Evolutionary conservation across 2,888 invertebrate species (phyloP), one percentile per base, ranked within the genome.

Genomic region (Sialis fuliginosa): DNA sequence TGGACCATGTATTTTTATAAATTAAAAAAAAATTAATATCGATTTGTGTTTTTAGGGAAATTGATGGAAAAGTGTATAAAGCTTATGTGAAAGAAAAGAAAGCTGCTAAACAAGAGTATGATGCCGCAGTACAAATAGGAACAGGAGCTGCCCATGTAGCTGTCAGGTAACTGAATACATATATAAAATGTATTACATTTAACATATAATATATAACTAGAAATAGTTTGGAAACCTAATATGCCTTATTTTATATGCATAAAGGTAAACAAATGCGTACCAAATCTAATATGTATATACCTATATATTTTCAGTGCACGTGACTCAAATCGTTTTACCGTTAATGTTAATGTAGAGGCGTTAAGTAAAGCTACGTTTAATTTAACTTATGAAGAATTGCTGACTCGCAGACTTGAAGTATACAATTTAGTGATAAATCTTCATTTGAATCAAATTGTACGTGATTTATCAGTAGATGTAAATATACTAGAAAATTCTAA

Each of bases 401-500:
- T 85, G 43, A 62, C 69, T 12, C 68, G 82, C 4, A 70, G 72
- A 47, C 70, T 76, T 50, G 76, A 77, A 5, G 69, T 72, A 7
- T 85, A 84, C 64, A 77, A 81, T 56, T 72, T 79, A 53, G 72
- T 75, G 8, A 68, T 83, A 48, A 79, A 81, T 59, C 64, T 83
- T 45, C 76, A 79, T 58, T 81, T 81, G 0, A 77, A 80, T 32
- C 72, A 76, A 52, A 58, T 75, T 5, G 78, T 83, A 10, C 71
- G 74, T 43, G 71, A 78, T 54, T 65, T 82, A 43, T 66, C 69
- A 31, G 76, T 82, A 41, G 70, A 72, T 22, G 78, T 82, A 2
- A 67, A 71, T 51, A 75, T 83, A 50, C 68, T 70, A 49, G 83
- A 84, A 61, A 65, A 70, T 1, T 68, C 74, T 51, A 72, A 74